A percentile compares a stretch with the other conserved stretches of the same genome.
Evolutionary conservation across 2,797 vertebrate species (phyloP).

Genomic region (Perodicticus potto): DNA sequence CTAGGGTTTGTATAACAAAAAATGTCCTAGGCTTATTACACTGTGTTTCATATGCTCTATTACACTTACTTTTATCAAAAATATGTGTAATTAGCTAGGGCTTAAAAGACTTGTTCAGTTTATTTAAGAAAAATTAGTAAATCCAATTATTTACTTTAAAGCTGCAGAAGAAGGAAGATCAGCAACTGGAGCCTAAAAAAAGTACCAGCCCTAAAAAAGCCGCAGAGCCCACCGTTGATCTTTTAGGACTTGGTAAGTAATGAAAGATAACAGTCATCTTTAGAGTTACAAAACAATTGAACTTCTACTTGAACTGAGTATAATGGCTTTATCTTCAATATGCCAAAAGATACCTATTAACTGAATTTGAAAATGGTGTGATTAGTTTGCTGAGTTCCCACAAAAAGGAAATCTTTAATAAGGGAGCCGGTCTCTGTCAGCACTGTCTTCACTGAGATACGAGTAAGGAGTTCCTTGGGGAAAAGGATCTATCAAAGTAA

Average conservation of each 20-base stretch:
- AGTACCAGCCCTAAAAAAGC: conserved; percentile 92
- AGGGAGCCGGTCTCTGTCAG: conserved; percentile 70
- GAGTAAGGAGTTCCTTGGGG: conserved; percentile 87
- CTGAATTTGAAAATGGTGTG: conserved; percentile 72
- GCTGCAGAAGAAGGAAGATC: conserved; percentile 92
- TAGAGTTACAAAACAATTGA: conserved; percentile 42
- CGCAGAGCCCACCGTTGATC: conserved; percentile 93
- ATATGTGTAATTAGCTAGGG: conserved; percentile 10
- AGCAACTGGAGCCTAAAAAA: conserved; percentile 91
- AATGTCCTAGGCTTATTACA: not conserved
- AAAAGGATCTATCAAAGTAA: conserved; percentile 77
- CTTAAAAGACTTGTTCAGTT: conserved; percentile 38
- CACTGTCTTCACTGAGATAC: conserved; percentile 76
- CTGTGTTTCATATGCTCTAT: not conserved
- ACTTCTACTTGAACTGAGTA: conserved; percentile 57
- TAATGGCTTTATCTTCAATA: conserved; percentile 52
- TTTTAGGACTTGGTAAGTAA: conserved; percentile 96
- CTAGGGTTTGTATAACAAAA: conserved; percentile 20
- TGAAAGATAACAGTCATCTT: conserved; percentile 61
- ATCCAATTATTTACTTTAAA: conserved; percentile 79
- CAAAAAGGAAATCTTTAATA: conserved; percentile 75
- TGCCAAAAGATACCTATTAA: conserved; percentile 72
- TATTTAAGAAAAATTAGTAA: conserved; percentile 68
- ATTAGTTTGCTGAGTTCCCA: conserved; percentile 71
- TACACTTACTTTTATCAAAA: conserved; percentile 28